Percentiles rank a stretch among this genome's conserved stretches.
Conservation (phyloP, 1,140 invertebrate species). For the Magallana angulata region DNA sequence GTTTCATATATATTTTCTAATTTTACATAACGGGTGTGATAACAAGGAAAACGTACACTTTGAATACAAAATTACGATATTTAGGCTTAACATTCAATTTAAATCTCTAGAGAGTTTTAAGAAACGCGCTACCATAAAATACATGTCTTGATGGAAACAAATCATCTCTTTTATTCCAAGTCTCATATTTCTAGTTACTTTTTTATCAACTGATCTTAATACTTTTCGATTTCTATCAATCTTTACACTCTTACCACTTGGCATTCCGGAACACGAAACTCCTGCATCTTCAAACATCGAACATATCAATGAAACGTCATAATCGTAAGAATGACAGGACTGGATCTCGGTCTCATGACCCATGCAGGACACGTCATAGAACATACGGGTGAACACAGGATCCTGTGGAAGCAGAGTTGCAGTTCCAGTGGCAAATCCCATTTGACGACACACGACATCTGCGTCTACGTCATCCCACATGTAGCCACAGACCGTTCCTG, state of each 20-base stretch:
- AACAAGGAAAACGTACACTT: too few species aligned
- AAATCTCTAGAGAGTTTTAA: too few species aligned
- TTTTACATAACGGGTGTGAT: too few species aligned
- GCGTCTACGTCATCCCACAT: constrained; percentile 10
- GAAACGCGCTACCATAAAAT: too few species aligned
- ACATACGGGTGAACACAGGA: not conserved
- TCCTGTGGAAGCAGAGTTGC: not conserved
- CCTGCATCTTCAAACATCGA: not conserved
- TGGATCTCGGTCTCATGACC: not conserved
- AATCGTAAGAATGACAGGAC: not conserved
- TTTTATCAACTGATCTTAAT: too few species aligned
- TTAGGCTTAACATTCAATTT: too few species aligned
- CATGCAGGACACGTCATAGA: not conserved
- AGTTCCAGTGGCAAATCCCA: constrained; percentile 13
- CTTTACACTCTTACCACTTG: not conserved
- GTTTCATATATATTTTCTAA: too few species aligned
- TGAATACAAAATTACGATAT: too few species aligned
- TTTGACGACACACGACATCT: not conserved
- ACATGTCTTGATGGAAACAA: too few species aligned
- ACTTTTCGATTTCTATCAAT: too few species aligned
- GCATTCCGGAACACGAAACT: not conserved
- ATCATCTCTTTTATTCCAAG: too few species aligned
- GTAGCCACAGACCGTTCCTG: constrained; percentile 1
- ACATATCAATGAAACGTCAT: not conserved
- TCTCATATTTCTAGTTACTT: too few species aligned